Evolutionary conservation across 2,797 vertebrate genomes (phyloP).

Genomic region (Triplophysa yarkandensis): DNA sequence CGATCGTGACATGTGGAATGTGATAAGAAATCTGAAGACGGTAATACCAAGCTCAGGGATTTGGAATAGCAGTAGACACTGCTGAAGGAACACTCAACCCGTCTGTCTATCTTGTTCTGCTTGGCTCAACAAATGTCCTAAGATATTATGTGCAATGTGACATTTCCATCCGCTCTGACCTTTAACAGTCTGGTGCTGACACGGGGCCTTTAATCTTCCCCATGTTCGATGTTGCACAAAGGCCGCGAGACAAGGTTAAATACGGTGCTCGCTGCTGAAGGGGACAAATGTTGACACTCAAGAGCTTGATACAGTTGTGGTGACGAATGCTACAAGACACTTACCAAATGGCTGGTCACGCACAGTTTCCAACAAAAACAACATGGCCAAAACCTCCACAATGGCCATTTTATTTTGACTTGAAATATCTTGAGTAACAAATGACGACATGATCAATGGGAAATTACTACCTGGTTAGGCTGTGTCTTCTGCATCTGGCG

Average conservation of each 20-base stretch:
- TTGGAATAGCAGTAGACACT: slow-evolving; percentile 1
- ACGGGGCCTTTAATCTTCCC: slow-evolving; percentile 16
- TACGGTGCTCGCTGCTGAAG: neutral
- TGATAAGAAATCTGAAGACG: slow-evolving; percentile 21
- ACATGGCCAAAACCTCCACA: slow-evolving; percentile 1
- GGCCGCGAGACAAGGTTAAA: slow-evolving; percentile 31
- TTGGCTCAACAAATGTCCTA: slow-evolving; percentile 38
- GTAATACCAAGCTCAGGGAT: neutral
- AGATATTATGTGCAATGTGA: slow-evolving; percentile 46
- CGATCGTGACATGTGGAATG: slow-evolving; percentile 20
- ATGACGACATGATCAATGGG: neutral
- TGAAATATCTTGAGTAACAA: neutral
- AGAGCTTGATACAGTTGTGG: slow-evolving; percentile 25
- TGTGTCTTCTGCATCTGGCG: neutral
- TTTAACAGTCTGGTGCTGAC: slow-evolving; percentile 39
- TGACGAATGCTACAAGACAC: slow-evolving; percentile 12
- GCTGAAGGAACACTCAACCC: neutral
- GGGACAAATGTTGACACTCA: slow-evolving; percentile 14
- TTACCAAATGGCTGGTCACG: neutral
- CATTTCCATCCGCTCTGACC: slow-evolving; percentile 48
- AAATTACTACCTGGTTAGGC: neutral
- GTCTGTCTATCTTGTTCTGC: slow-evolving; percentile 30
- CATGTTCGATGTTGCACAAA: slow-evolving; percentile 11
- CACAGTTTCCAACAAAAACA: neutral
- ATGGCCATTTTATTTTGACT: neutral